Percentiles rank a stretch among this genome's conserved stretches.
Conservation (phyloP, 1,140 invertebrate genomes). For the Gyrodactylus salaris region DNA sequence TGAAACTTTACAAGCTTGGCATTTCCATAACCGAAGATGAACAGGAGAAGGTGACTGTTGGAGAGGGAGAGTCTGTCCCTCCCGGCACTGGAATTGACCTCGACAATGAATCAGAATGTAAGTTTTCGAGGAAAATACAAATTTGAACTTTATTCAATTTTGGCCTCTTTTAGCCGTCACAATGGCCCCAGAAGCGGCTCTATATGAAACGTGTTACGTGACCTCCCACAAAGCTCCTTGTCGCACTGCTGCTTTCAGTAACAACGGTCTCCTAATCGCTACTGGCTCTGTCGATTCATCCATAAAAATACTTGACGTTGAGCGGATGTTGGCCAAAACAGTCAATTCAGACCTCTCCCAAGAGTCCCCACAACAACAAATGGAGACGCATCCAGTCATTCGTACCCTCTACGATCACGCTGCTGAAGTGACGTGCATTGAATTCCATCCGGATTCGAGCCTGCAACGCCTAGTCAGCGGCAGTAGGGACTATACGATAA, state of each 20-base stretch:
- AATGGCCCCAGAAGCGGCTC: conserved; percentile 7
- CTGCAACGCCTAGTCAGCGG: conserved; percentile 59
- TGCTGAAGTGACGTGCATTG: conserved; percentile 73
- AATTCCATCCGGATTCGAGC: conserved; percentile 46
- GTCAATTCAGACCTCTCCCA: conserved; percentile 27
- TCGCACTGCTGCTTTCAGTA: conserved; percentile 60
- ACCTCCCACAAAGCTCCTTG: conserved; percentile 90
- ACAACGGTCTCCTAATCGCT: conserved; percentile 62
- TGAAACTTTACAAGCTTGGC: neutral
- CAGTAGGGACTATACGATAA: conserved; percentile 58
- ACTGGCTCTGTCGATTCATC: conserved; percentile 88
- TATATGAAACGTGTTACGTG: conserved; percentile 84
- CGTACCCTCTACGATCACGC: conserved; percentile 87
- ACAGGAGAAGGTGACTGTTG: neutral
- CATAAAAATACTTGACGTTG: conserved; percentile 61
- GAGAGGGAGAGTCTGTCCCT: conserved; percentile 1
- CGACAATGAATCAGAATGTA: conserved; percentile 2
- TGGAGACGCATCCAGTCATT: conserved; percentile 76
- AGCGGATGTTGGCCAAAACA: conserved; percentile 58
- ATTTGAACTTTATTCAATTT: neutral
- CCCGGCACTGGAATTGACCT: conserved; percentile 7
- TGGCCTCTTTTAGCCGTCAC: neutral
- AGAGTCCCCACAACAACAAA: conserved; percentile 39
- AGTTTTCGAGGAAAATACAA: too few relatives aligned
- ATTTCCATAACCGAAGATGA: conserved; percentile 4